Percentiles rank a stretch among this genome's conserved stretches.
Conservation (phyloP, 2,888 invertebrate species). For the Orchestes rusci region DNA sequence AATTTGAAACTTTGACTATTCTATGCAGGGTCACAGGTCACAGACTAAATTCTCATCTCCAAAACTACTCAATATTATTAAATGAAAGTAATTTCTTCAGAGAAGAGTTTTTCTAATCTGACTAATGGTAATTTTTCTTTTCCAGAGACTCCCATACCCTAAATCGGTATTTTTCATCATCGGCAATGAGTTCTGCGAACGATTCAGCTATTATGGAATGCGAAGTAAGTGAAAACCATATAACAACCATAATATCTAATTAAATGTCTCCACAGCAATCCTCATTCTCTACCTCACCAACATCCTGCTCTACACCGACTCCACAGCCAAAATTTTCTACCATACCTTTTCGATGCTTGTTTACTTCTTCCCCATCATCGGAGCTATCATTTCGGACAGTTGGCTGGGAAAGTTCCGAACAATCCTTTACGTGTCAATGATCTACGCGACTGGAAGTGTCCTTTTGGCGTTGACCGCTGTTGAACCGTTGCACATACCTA, state of each 20-base stretch:
- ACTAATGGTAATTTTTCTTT: no score
- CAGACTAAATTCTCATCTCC: no score
- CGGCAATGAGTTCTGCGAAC: constrained; percentile 95
- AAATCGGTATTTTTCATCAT: constrained; percentile 88
- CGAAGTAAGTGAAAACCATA: constrained; percentile 74
- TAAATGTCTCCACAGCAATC: constrained; percentile 76
- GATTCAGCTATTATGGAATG: constrained; percentile 96
- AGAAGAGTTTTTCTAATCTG: no score
- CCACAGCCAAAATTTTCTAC: constrained; percentile 77
- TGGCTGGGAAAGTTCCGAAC: constrained; percentile 85
- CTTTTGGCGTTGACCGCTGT: constrained; percentile 66
- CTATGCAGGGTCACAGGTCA: no score
- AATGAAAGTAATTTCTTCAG: no score
- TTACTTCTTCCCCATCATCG: constrained; percentile 82
- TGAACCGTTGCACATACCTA: constrained; percentile 54
- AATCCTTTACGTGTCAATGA: constrained; percentile 79
- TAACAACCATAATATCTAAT: no score
- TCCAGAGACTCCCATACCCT: constrained; percentile 72
- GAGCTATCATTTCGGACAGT: constrained; percentile 92
- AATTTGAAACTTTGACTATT: no score
- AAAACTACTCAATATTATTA: no score
- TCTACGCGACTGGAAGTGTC: constrained; percentile 80
- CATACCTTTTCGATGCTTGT: constrained; percentile 85
- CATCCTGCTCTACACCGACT: constrained; percentile 64
- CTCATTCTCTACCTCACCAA: constrained; percentile 81